Evolutionary conservation across 2,113 vertebrate genomes (phyloP), one percentile per base, ranked within the genome.

Genomic region (Leuciscus idus): DNA sequence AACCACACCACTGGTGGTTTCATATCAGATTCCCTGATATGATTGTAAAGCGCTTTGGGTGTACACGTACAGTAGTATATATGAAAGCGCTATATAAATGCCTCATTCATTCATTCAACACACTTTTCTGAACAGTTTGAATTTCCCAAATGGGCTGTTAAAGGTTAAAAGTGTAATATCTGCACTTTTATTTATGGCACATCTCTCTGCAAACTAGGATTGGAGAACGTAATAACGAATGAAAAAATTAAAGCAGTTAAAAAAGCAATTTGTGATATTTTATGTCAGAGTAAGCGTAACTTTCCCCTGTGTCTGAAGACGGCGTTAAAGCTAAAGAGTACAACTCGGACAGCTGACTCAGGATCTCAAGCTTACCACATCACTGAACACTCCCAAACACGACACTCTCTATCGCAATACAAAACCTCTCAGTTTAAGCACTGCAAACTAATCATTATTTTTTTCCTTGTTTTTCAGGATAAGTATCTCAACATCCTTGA

Each of bases 241-340:
- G 1, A 39, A 77, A 76, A 77, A 55, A 26, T 26, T 26, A 26
- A 26, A 26, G 26, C 26, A 26, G 26, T 26, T 26, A 26, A 39
- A 77, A 76, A 77, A 55, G n/a, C 39, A 66, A 26, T 66, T 6
- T 81, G 59, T 48, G 59, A 19, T 48, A 48, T 64, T 64, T 61
- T 80, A 33, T 26, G 77, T 79, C 83, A 33, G 36, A 19, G 59
- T 36, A 28, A 70, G 48, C 17, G 4, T 43, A 33, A 59, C 33
- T 73, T 50, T 83, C 48, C 48, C 28, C 28, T 36, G 52, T 55
- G 52, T 39, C 10, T 43, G 28, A 6, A 55, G 75, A 7, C 26
- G 39, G n/a, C 36, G 36, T 55, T 46, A 12, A 13, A 70, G 84
- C 84, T 79, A 86, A 79, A 88, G 30, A 84, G 83, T 74, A 83